phyloP scores from a whole-genome alignment of 2,888 invertebrate genomes.

The Ichneumoninae sp. region DNA sequence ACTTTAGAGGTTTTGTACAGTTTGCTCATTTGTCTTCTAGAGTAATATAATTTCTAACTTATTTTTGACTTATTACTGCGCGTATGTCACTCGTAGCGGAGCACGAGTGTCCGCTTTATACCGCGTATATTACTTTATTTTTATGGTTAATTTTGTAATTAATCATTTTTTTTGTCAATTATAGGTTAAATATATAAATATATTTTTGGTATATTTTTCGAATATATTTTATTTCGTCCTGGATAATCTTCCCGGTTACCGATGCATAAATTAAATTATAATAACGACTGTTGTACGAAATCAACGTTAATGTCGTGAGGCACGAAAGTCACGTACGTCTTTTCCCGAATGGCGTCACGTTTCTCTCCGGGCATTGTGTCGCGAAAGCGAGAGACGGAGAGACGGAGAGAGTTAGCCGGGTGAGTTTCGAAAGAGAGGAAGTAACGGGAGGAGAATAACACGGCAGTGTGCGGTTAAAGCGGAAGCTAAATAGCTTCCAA shows the following conservation, averaged over 20 bases:
- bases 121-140: neutral
- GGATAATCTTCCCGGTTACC: neutral
- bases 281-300: neutral
- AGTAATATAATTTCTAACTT: too few species aligned
- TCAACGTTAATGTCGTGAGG: neutral
- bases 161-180: neutral
- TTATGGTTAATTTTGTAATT: neutral
- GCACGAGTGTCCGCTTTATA: too few species aligned
- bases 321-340: slow-evolving; percentile 6
- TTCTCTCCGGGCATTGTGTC: slow-evolving; percentile 29
- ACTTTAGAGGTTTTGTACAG: too few species aligned
- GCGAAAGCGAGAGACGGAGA: neutral
- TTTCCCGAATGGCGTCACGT: neutral
- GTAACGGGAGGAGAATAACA: neutral
- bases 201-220: neutral
- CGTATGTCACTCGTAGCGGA: too few species aligned
- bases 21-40: too few species aligned
- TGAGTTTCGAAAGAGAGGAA: slow-evolving; percentile 34
- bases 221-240: neutral
- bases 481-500: too few species aligned
- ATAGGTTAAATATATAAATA: neutral
- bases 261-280: neutral
- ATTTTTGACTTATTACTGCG: too few species aligned
- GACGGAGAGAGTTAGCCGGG: slow-evolving; percentile 14
- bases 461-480: too few species aligned